Conservation (phyloP, 1,140 invertebrate genomes). For the Drosophila suzukii region DNA sequence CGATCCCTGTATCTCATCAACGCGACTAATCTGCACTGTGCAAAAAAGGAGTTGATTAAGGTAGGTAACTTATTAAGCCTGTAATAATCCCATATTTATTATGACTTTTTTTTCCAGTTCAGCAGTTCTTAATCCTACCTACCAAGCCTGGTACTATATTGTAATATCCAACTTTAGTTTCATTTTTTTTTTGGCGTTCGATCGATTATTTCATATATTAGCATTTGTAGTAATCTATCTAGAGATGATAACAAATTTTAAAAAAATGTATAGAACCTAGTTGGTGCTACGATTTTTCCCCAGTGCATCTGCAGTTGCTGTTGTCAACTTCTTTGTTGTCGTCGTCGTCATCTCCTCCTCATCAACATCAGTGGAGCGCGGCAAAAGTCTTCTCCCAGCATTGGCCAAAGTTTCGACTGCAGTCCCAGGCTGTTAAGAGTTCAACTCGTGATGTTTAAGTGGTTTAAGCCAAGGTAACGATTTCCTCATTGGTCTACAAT, state of each 20-base stretch:
- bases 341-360: conserved; percentile 63
- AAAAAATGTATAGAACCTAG: no score
- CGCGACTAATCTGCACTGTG: conserved; percentile 32
- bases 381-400: conserved; percentile 47
- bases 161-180: no score
- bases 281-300: conserved; percentile 5
- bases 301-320: conserved; percentile 46
- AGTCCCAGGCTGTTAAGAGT: conserved; percentile 80
- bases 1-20: conserved; percentile 37
- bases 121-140: no score
- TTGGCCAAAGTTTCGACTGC: conserved; percentile 21
- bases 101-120: no score
- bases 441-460: conserved; percentile 80
- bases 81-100: no score
- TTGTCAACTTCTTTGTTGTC: conserved; percentile 56
- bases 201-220: no score
- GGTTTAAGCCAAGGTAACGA: conserved; percentile 75
- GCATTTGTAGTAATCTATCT: no score
- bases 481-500: conserved; percentile 77
- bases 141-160: no score
- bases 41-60: neutral
- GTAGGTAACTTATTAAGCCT: neutral
- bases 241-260: no score
- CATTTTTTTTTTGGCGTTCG: no score
- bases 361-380: conserved; percentile 48